Conservation (phyloP, 30 jellyfish, hydroid and myxozoan species). For the Haliclystus octoradiatus region DNA sequence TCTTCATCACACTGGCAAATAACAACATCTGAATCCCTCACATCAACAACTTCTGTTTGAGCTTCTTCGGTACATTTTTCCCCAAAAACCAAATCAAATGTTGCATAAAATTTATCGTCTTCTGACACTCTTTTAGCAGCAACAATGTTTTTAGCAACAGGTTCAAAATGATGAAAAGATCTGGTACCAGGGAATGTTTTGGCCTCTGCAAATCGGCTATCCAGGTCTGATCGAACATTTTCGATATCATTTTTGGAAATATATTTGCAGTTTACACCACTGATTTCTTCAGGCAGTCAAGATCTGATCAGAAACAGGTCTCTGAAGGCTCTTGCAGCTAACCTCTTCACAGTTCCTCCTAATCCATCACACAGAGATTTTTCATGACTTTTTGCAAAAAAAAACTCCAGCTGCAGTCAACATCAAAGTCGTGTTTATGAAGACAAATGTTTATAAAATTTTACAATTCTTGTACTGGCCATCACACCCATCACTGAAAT, state of each 20-base stretch:
- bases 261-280: slow-evolving; percentile 1
- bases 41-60: not conserved
- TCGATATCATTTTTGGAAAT: slow-evolving; percentile 10
- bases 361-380: slow-evolving; percentile 22
- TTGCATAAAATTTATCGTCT: not conserved
- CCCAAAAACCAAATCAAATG: not conserved
- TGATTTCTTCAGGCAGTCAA: slow-evolving; percentile 23
- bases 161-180: slow-evolving; percentile 38
- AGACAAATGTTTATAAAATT: slow-evolving; percentile 42
- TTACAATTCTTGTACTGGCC: slow-evolving; percentile 69
- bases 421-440: slow-evolving; percentile 27
- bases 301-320: slow-evolving; percentile 26
- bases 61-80: not conserved
- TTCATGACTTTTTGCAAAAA: slow-evolving; percentile 66
- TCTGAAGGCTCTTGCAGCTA: slow-evolving; percentile 49
- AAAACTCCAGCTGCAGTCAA: slow-evolving; percentile 48
- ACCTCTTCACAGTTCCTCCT: slow-evolving; percentile 18
- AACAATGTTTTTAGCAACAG: slow-evolving; percentile 3
- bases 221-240: not conserved
- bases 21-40: not conserved
- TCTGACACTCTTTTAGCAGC: slow-evolving; percentile 19
- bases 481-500: slow-evolving; percentile 72
- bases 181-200: slow-evolving; percentile 42
- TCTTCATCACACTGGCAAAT: slow-evolving; percentile 20
- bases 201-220: slow-evolving; percentile 19